A percentile compares a stretch with the other conserved stretches of the same genome.
Evolutionary conservation across 2,113 vertebrate genomes (phyloP).

Genomic region (Dolichotis patagonum): DNA sequence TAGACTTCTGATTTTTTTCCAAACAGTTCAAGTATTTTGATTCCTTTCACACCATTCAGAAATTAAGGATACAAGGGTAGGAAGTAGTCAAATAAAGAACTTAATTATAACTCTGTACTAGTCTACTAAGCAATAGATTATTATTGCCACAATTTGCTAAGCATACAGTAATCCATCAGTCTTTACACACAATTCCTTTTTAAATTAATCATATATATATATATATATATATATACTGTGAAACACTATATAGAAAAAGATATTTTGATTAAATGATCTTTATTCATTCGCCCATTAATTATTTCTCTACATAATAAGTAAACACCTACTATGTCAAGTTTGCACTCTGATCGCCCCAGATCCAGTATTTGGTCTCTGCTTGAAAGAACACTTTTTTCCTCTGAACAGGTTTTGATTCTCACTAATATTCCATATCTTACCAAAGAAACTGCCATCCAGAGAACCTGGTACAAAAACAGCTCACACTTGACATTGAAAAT

Average conservation of each 20-base stretch:
- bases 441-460: neutral
- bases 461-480: neutral
- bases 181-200: neutral
- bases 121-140: neutral
- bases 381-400: neutral
- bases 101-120: neutral
- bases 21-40: conserved; percentile 16
- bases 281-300: conserved; percentile 15
- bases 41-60: neutral
- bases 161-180: neutral
- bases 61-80: no score
- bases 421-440: neutral
- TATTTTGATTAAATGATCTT: conserved; percentile 6
- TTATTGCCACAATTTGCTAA: neutral
- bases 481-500: neutral
- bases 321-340: neutral
- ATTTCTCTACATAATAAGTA: neutral
- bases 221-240: neutral
- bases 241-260: conserved; percentile 33
- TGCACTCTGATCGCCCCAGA: neutral
- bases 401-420: conserved; percentile 17
- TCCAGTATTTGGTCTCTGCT: neutral
- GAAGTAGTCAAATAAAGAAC: neutral
- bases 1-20: neutral
- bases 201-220: neutral